Conservation (phyloP, 2,113 vertebrate species). For the Lampris incognitus region DNA sequence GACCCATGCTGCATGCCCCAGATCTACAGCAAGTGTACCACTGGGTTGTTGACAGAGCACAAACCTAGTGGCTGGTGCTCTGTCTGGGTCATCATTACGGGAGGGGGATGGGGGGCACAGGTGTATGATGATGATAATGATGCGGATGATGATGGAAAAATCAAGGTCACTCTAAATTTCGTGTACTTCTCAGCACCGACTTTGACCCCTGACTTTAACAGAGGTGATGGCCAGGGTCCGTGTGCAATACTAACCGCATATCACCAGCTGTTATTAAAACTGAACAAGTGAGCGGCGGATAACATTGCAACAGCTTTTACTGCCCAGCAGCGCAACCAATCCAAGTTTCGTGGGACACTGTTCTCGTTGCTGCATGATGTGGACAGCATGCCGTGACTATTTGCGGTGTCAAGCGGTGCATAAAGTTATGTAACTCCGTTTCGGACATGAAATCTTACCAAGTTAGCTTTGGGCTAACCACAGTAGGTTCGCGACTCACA, state of each 20-base stretch:
- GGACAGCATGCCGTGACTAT: slow-evolving; percentile 33
- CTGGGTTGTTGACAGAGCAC: slow-evolving; percentile 36
- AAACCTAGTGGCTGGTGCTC: background rate
- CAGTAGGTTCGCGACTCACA: slow-evolving; percentile 20
- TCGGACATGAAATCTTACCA: slow-evolving; percentile 53
- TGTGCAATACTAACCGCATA: slow-evolving; percentile 25
- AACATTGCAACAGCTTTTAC: slow-evolving; percentile 22
- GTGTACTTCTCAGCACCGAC: slow-evolving; percentile 60
- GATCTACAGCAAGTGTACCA: slow-evolving; percentile 27
- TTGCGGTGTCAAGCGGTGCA: slow-evolving; percentile 56
- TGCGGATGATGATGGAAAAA: background rate
- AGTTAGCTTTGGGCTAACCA: slow-evolving; percentile 75
- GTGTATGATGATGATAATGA: slow-evolving; percentile 43
- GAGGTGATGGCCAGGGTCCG: slow-evolving; percentile 42
- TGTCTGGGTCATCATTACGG: slow-evolving; percentile 30
- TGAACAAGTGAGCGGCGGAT: too few relatives aligned
- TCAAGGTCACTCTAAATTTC: slow-evolving; percentile 48
- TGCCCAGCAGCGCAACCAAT: slow-evolving; percentile 30
- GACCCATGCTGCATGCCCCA: slow-evolving; percentile 57
- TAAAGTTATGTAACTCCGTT: slow-evolving; percentile 76
- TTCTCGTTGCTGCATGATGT: slow-evolving; percentile 32
- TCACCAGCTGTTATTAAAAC: slow-evolving; percentile 48
- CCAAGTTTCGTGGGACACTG: slow-evolving; percentile 27
- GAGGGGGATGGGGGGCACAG: slow-evolving; percentile 12
- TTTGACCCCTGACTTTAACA: slow-evolving; percentile 63